phyloP scores from a whole-genome alignment of 23 tunicate species.

The Halocynthia aurantium region DNA sequence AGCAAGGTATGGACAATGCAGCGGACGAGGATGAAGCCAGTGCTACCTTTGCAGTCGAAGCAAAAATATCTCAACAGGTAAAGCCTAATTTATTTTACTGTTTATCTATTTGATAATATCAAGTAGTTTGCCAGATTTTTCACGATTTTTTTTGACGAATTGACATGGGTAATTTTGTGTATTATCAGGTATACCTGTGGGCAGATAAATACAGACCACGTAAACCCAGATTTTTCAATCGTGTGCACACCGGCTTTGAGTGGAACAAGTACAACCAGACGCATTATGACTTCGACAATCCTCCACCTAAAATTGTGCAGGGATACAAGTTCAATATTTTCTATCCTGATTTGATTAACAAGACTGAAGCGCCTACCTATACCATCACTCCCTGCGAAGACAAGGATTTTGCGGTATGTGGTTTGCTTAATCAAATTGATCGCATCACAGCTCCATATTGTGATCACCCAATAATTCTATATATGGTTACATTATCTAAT shows the following conservation, averaged over 20 bases:
- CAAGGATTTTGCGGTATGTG: slow-evolving; percentile 68
- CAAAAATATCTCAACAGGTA: slow-evolving; percentile 76
- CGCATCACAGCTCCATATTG: no score
- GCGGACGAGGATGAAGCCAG: slow-evolving; percentile 95
- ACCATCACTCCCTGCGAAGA: slow-evolving; percentile 68
- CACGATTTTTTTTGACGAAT: not conserved
- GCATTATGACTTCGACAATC: slow-evolving; percentile 99
- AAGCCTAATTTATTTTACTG: not conserved
- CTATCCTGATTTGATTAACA: slow-evolving; percentile 90
- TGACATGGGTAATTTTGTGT: not conserved
- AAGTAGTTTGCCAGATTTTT: not conserved
- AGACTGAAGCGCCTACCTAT: slow-evolving; percentile 79
- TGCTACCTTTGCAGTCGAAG: slow-evolving; percentile 94
- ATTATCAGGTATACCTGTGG: slow-evolving; percentile 79
- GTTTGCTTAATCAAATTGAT: no score
- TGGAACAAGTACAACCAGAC: slow-evolving; percentile 99
- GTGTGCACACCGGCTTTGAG: slow-evolving; percentile 99
- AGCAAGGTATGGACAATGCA: slow-evolving; percentile 92
- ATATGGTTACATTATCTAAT: no score
- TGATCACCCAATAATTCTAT: no score
- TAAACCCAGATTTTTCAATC: slow-evolving; percentile 96
- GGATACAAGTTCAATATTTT: slow-evolving; percentile 99
- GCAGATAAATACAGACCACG: slow-evolving; percentile 98
- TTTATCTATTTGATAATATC: not conserved
- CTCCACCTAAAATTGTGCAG: slow-evolving; percentile 98